A percentile compares a stretch with the other conserved stretches of the same genome.
Conservation (phyloP, 2,888 invertebrate species). For the Ichneumoninae sp. region DNA sequence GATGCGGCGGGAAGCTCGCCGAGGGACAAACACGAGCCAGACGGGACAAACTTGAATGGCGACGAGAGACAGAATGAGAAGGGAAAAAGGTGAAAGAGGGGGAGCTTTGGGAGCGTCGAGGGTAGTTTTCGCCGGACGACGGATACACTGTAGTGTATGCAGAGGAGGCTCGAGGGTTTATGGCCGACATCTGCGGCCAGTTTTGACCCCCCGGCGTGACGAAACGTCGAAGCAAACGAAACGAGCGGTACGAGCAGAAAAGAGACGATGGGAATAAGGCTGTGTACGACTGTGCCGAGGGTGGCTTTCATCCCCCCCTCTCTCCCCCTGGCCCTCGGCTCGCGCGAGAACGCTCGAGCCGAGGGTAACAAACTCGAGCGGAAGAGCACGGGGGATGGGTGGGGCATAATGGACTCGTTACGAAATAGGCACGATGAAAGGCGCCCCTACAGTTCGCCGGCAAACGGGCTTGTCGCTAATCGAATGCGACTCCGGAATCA, state of each 20-base stretch:
- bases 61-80: constrained; percentile 47
- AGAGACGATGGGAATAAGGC: constrained; percentile 34
- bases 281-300: constrained; percentile 37
- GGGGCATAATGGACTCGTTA: no score
- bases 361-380: constrained; percentile 52
- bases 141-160: constrained; percentile 57
- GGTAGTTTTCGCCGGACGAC: constrained; percentile 27
- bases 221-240: constrained; percentile 77
- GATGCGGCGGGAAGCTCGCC: constrained; percentile 53
- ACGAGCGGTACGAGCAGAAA: constrained; percentile 69
- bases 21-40: constrained; percentile 34
- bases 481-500: no score
- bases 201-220: constrained; percentile 83
- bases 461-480: no score
- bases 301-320: constrained; percentile 47
- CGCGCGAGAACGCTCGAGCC: constrained; percentile 23
- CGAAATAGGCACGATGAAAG: no score
- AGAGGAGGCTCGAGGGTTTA: constrained; percentile 76
- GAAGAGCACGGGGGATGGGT: neutral
- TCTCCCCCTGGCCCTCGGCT: neutral
- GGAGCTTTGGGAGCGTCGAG: constrained; percentile 40
- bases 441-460: no score
- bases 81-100: constrained; percentile 27
- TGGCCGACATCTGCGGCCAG: constrained; percentile 83
- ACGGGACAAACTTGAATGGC: constrained; percentile 38